phyloP scores from a whole-genome alignment of 1,140 invertebrate genomes.

The Saxidomus purpurata region DNA sequence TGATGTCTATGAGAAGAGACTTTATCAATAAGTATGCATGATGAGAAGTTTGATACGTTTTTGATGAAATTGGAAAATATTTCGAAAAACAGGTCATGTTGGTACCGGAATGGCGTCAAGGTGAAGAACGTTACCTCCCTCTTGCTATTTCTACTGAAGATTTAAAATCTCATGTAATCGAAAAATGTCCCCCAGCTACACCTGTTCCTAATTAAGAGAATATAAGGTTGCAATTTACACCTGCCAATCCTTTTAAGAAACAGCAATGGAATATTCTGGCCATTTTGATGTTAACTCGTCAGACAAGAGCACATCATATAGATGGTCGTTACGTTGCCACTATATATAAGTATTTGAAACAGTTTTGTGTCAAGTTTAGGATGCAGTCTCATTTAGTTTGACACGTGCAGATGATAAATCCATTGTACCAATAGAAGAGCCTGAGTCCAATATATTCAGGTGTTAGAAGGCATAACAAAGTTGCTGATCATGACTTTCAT shows the following conservation, averaged over 20 bases:
- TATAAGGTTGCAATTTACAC: conserved; percentile 58
- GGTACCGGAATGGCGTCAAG: conserved; percentile 31
- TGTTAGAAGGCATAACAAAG: conserved; percentile 35
- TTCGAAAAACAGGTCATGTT: conserved; percentile 46
- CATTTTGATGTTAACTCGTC: no score
- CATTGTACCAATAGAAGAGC: conserved; percentile 64
- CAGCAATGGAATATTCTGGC: no score
- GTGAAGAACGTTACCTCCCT: conserved; percentile 54
- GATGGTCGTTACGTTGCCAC: not conserved
- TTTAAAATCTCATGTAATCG: conserved; percentile 17
- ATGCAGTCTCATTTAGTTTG: not conserved
- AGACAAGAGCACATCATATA: no score
- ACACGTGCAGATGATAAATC: conserved; percentile 51
- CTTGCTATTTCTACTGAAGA: conserved; percentile 46
- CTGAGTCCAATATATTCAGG: conserved; percentile 60
- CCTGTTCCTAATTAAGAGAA: conserved; percentile 31
- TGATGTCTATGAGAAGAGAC: conserved; percentile 55
- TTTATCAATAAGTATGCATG: conserved; percentile 48
- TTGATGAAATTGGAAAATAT: conserved; percentile 44
- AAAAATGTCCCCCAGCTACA: conserved; percentile 28
- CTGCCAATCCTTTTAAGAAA: conserved; percentile 34
- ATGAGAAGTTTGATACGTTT: conserved; percentile 16
- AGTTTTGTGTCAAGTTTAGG: not conserved
- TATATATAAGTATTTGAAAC: not conserved
- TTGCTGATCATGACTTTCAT: conserved; percentile 69